Percentiles rank a stretch among this genome's conserved stretches.
Conservation (phyloP, 2,113 vertebrate species). For the Falcunculus frontatus region DNA sequence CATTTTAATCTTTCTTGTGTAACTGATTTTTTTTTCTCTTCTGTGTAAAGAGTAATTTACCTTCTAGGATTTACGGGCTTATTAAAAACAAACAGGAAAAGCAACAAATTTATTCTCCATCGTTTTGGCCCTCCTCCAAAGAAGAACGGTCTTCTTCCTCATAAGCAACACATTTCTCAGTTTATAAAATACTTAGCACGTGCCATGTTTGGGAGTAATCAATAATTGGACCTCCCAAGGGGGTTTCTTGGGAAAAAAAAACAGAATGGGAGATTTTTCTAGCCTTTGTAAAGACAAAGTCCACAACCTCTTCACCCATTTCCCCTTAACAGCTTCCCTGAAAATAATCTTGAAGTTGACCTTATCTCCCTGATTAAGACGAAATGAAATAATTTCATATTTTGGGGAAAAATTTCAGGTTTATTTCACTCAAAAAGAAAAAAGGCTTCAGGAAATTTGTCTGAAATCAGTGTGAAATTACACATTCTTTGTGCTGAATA, state of each 20-base stretch:
- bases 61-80: not conserved
- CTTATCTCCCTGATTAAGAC: not conserved
- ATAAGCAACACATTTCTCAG: not conserved
- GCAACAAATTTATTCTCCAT: not conserved
- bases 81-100: conserved; percentile 12
- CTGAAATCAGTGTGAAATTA: not conserved
- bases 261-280: not conserved
- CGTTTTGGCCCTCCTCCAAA: not conserved
- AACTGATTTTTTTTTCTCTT: conserved; percentile 6
- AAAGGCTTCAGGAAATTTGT: not conserved
- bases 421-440: not conserved
- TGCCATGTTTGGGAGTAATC: not conserved
- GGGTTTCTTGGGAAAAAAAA: rapidly evolving
- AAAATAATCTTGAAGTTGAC: not conserved
- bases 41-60: conserved; percentile 47
- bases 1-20: conserved; percentile 39
- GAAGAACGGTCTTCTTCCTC: not conserved
- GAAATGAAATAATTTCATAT: not conserved
- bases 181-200: not conserved
- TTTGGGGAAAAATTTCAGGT: not conserved
- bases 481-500: not conserved
- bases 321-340: not conserved
- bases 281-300: not conserved
- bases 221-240: not conserved
- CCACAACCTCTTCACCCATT: not conserved